Evolutionary conservation across 2,888 invertebrate genomes (phyloP), one percentile per base, ranked within the genome.

Genomic region (Melanargia galathea): DNA sequence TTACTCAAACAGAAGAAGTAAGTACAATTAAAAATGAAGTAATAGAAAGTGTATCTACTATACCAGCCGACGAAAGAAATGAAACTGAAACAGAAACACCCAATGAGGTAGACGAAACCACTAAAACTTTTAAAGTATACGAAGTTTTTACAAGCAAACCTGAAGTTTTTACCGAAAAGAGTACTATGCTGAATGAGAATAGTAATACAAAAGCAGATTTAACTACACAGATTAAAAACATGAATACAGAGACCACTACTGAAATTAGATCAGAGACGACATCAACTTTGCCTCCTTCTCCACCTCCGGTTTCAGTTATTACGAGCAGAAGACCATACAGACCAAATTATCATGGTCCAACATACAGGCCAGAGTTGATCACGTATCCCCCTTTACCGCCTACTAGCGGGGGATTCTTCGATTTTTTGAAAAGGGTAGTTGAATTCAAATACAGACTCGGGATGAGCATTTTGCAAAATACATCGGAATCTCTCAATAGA

Each of bases 371-470:
- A 24, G 90, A 90, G 67, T 75, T 86, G 1, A 78, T 85, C 20
- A 90, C 90, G 0, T 90, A 90, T 64, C 90, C 90, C 7, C 90
- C 90, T 2, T 67, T 63, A 3, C 48, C 69, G 0, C 49, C 56
- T 10, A 51, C 45, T 43, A 81, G 86, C 13, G 83, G 80, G 16
- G 89, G 93, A 1, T 82, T 95, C 62, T 87, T 94, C 58, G 91
- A 92, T 13, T 91, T 95, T 62, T 77, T 95, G 18, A 93, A 92
- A 75, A 93, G 93, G 70, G 81, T 95, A 43, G 92, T 95, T 2
- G 94, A 95, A 75, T 92, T 95, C 60, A 95, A 95, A 80, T 86
- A 95, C 33, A 92, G 93, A 73, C 80, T 95, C 51, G 95, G 95
- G 0, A 78, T 95, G 60, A 94, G 94, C 63, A 89, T 96, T 66